Evolutionary conservation across 2,113 vertebrate species (phyloP).

Genomic region (Amia ocellicauda): DNA sequence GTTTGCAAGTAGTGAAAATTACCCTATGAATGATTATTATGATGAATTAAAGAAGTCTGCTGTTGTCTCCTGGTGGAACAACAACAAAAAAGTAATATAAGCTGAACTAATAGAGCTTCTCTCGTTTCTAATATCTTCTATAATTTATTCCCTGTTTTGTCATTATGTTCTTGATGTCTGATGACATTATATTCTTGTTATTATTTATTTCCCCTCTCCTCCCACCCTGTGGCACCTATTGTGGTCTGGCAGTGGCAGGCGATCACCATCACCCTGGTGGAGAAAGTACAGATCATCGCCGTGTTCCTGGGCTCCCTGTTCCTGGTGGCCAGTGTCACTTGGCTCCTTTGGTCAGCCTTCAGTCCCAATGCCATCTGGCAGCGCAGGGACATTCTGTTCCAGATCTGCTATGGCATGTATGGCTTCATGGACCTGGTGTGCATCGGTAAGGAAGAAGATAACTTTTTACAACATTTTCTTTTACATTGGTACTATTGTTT

Average conservation of each 20-base stretch:
- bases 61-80: no score
- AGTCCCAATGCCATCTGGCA: conserved; percentile 90
- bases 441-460: conserved; percentile 77
- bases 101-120: no score
- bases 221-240: conserved; percentile 34
- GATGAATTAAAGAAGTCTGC: no score
- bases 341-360: conserved; percentile 93
- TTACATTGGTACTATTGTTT: no score
- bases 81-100: no score
- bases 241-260: conserved; percentile 87
- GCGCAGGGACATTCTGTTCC: conserved; percentile 90
- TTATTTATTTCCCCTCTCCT: background rate
- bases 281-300: conserved; percentile 94
- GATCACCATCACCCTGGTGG: conserved; percentile 94
- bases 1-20: no score
- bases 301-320: conserved; percentile 93
- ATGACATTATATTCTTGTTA: background rate
- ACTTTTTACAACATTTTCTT: no score
- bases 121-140: no score
- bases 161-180: background rate
- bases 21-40: no score
- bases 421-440: conserved; percentile 97
- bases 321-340: conserved; percentile 89
- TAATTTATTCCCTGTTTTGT: background rate
- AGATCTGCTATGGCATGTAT: conserved; percentile 97